Evolutionary conservation across 2,797 vertebrate genomes (phyloP).

Genomic region (Pipistrellus nathusii): DNA sequence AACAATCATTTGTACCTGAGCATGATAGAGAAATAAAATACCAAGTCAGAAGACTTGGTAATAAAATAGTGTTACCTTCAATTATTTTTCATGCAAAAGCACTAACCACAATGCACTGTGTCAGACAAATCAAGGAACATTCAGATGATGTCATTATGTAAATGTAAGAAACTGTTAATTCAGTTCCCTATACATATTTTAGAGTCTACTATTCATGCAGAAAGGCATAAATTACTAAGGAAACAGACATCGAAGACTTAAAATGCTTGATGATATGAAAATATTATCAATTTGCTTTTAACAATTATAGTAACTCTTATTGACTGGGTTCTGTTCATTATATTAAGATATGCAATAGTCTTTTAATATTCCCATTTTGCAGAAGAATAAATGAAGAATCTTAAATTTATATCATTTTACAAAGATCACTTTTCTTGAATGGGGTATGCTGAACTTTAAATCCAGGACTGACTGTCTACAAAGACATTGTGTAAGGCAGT

Average conservation of each 20-base stretch:
- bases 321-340: background rate
- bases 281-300: background rate
- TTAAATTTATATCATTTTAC: background rate
- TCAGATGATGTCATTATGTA: background rate
- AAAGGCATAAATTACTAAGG: background rate
- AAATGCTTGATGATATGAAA: background rate
- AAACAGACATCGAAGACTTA: background rate
- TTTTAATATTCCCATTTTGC: background rate
- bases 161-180: background rate
- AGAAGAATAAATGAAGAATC: background rate
- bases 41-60: background rate
- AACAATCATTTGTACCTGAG: background rate
- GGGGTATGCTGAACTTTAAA: background rate
- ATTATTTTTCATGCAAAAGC: background rate
- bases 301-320: background rate
- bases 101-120: background rate
- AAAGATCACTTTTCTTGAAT: background rate
- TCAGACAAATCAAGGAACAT: slow-evolving; percentile 7
- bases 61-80: background rate
- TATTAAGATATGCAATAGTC: background rate
- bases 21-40: background rate
- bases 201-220: background rate
- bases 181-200: background rate
- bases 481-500: background rate
- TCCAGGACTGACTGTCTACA: background rate